Evolutionary conservation across 2,797 vertebrate genomes (phyloP).

Genomic region (Chromobotia macracanthus): DNA sequence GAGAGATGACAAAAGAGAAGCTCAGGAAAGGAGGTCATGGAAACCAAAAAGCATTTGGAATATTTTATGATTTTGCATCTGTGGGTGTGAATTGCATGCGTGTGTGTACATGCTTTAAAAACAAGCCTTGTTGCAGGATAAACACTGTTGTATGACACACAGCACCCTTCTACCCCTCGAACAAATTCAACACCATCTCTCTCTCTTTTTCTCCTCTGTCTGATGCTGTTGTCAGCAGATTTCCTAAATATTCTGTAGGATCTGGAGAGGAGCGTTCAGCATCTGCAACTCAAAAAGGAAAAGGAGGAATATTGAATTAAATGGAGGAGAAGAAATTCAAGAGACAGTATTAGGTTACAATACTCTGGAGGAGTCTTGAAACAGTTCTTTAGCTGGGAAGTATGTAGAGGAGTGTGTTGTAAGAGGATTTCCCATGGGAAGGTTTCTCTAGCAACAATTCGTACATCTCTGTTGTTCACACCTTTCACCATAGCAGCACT

Average conservation of each 20-base stretch:
- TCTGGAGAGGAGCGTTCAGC: neutral
- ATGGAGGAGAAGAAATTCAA: neutral
- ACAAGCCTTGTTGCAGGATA: constrained; percentile 10
- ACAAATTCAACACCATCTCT: neutral
- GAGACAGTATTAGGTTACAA: constrained; percentile 38
- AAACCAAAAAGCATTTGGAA: constrained; percentile 38
- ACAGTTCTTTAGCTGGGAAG: constrained; percentile 14
- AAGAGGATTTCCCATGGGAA: constrained; percentile 35
- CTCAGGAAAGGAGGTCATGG: constrained; percentile 58
- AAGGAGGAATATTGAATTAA: constrained; percentile 4
- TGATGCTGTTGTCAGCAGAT: constrained; percentile 55
- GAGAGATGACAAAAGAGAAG: constrained; percentile 51
- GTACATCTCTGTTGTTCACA: constrained; percentile 30
- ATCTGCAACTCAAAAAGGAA: constrained; percentile 40
- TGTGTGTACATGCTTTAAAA: constrained; percentile 24
- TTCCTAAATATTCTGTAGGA: constrained; percentile 19
- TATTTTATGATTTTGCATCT: constrained; percentile 54
- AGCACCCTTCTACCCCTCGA: constrained; percentile 5
- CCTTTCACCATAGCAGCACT: constrained; percentile 54
- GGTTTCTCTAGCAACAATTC: constrained; percentile 48
- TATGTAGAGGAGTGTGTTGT: constrained; percentile 28
- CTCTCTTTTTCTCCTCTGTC: constrained; percentile 51
- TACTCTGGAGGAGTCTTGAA: constrained; percentile 31
- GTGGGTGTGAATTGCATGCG: constrained; percentile 20
- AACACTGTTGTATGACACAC: neutral